Evolutionary conservation across 2,888 invertebrate genomes (phyloP).

Genomic region (Ptychoptera albimana): DNA sequence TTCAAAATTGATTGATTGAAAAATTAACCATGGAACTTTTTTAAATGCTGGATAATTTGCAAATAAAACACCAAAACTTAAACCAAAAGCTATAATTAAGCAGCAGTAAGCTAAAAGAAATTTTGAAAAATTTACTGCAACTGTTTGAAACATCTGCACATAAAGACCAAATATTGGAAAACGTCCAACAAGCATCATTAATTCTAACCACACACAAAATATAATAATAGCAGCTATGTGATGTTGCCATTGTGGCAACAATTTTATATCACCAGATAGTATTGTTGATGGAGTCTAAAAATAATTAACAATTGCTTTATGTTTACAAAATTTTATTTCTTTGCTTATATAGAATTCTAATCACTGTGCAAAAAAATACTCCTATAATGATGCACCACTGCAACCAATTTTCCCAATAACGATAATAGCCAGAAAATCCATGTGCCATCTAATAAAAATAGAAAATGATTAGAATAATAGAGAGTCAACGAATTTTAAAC

Average conservation of each 20-base stretch:
- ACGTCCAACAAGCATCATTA: constrained; percentile 73
- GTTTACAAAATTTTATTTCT: background rate
- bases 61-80: constrained; percentile 70
- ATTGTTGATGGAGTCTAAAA: constrained; percentile 24
- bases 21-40: constrained; percentile 33
- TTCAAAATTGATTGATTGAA: background rate
- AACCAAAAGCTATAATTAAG: constrained; percentile 60
- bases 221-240: constrained; percentile 66
- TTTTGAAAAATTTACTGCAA: constrained; percentile 66
- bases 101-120: constrained; percentile 69
- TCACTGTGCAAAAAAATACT: constrained; percentile 50
- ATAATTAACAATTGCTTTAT: background rate
- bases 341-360: background rate
- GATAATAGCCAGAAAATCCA: constrained; percentile 51
- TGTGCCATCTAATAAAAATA: constrained; percentile 51
- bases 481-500: background rate
- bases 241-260: constrained; percentile 50
- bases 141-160: constrained; percentile 78
- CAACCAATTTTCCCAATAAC: constrained; percentile 73
- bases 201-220: constrained; percentile 64
- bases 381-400: constrained; percentile 62
- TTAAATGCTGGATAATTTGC: constrained; percentile 56
- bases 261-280: constrained; percentile 18
- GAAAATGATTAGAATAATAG: background rate
- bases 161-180: constrained; percentile 76